Conservation (phyloP, 2,888 invertebrate species). For the Pachliopta kotzebuea region DNA sequence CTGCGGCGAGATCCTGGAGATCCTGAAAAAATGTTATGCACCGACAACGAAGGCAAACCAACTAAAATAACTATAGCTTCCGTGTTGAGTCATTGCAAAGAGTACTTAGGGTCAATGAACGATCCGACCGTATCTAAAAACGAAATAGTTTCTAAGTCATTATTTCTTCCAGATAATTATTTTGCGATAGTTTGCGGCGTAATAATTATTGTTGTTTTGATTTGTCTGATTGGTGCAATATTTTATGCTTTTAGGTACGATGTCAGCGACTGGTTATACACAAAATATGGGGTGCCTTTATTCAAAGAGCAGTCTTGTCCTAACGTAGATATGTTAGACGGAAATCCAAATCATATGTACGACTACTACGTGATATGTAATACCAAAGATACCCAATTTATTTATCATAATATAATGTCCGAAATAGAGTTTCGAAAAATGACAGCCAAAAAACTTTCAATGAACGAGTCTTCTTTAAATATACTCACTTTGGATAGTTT, state of each 20-base stretch:
- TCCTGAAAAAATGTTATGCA: constrained; percentile 85
- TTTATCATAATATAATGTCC: constrained; percentile 84
- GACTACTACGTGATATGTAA: constrained; percentile 94
- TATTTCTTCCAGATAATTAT: constrained; percentile 84
- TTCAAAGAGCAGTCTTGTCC: constrained; percentile 86
- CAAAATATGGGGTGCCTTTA: constrained; percentile 88
- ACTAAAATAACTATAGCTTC: constrained; percentile 77
- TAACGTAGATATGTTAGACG: constrained; percentile 81
- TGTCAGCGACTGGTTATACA: constrained; percentile 89
- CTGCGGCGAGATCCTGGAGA: constrained; percentile 83
- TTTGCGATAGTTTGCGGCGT: constrained; percentile 88
- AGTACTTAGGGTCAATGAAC: constrained; percentile 77
- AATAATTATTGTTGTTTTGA: constrained; percentile 84
- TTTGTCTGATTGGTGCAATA: constrained; percentile 85
- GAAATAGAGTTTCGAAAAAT: constrained; percentile 87
- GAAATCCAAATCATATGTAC: constrained; percentile 86
- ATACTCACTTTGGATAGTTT: constrained; percentile 78
- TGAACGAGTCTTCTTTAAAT: constrained; percentile 83
- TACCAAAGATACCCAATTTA: constrained; percentile 87
- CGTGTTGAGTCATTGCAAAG: constrained; percentile 82
- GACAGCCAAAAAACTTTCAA: constrained; percentile 85
- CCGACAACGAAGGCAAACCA: constrained; percentile 77
- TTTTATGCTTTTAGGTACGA: constrained; percentile 89
- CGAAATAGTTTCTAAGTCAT: constrained; percentile 80
- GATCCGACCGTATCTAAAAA: constrained; percentile 72